These are phyloP conservation scores for Akabosia matsudoensis DNA, from an alignment of 1,140 invertebrate species.

Conservation along the genomic window DNA sequence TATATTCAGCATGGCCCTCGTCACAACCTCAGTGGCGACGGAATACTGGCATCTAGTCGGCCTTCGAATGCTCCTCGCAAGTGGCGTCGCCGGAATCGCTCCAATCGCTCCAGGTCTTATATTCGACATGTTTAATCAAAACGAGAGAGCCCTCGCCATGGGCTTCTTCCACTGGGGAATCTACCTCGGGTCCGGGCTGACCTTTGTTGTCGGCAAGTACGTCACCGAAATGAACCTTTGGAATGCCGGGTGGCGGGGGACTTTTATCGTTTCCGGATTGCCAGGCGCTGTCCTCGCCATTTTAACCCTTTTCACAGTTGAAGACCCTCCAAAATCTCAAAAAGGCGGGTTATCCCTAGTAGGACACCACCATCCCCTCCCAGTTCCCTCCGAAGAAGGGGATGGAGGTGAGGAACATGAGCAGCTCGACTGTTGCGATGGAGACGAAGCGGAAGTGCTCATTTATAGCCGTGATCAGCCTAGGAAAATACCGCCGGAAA, in stretches of 20 bases:
- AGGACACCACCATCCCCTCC: neutral
- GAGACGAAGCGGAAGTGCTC: slow-evolving; percentile 3
- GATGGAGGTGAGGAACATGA: neutral
- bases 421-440: slow-evolving; percentile 11
- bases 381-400: too few relatives aligned
- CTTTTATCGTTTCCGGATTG: slow-evolving; percentile 80
- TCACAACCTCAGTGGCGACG: slow-evolving; percentile 74
- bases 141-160: slow-evolving; percentile 79
- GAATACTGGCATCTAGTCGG: slow-evolving; percentile 87
- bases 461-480: neutral
- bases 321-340: slow-evolving; percentile 67
- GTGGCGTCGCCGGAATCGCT: slow-evolving; percentile 81
- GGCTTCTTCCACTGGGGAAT: slow-evolving; percentile 96
- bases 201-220: slow-evolving; percentile 85
- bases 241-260: slow-evolving; percentile 79
- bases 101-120: slow-evolving; percentile 81
- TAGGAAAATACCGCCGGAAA: neutral
- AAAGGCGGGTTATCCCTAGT: neutral
- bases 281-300: slow-evolving; percentile 71
- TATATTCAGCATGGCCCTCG: slow-evolving; percentile 75
- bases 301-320: slow-evolving; percentile 70
- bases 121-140: slow-evolving; percentile 72
- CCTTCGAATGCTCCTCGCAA: slow-evolving; percentile 77
- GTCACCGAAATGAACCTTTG: slow-evolving; percentile 73
- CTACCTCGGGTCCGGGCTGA: slow-evolving; percentile 87